Conservation (phyloP, 2,113 vertebrate genomes). For the Atractosteus spatula region DNA sequence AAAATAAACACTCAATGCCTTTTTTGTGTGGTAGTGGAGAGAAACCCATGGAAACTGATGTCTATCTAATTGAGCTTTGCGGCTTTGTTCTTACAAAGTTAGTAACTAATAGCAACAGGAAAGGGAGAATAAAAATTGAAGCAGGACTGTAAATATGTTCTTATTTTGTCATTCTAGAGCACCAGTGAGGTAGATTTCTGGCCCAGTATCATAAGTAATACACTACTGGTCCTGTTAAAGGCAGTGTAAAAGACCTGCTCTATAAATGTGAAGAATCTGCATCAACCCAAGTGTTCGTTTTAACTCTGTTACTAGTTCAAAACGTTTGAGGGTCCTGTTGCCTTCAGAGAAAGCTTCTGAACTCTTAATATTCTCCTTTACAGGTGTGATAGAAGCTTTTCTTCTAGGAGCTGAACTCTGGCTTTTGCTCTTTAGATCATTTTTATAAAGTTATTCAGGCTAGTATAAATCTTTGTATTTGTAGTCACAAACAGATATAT, state of each 20-base stretch:
- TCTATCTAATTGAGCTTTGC: constrained; percentile 67
- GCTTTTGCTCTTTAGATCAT: no score
- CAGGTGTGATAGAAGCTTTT: no score
- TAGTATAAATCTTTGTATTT: no score
- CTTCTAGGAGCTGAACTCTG: no score
- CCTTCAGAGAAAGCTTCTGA: constrained; percentile 23
- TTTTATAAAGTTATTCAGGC: no score
- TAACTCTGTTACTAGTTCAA: constrained; percentile 37
- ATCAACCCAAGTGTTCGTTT: constrained; percentile 54
- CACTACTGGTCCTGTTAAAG: constrained; percentile 41
- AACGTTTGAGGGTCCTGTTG: constrained; percentile 31
- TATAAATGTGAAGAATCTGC: constrained; percentile 49
- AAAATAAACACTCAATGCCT: constrained; percentile 58
- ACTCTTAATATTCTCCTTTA: no score
- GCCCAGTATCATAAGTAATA: constrained; percentile 54
- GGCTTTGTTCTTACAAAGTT: constrained; percentile 52
- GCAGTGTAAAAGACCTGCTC: constrained; percentile 56
- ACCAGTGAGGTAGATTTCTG: constrained; percentile 66
- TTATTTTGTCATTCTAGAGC: constrained; percentile 63
- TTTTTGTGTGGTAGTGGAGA: constrained; percentile 47
- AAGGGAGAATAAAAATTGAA: constrained; percentile 37
- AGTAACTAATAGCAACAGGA: constrained; percentile 67
- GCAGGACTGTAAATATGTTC: constrained; percentile 59
- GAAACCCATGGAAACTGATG: constrained; percentile 70
- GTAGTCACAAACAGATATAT: no score